These are phyloP conservation scores for Monopis laevigella DNA, from an alignment of 2,888 invertebrate genomes.

Conservation along the genomic window DNA sequence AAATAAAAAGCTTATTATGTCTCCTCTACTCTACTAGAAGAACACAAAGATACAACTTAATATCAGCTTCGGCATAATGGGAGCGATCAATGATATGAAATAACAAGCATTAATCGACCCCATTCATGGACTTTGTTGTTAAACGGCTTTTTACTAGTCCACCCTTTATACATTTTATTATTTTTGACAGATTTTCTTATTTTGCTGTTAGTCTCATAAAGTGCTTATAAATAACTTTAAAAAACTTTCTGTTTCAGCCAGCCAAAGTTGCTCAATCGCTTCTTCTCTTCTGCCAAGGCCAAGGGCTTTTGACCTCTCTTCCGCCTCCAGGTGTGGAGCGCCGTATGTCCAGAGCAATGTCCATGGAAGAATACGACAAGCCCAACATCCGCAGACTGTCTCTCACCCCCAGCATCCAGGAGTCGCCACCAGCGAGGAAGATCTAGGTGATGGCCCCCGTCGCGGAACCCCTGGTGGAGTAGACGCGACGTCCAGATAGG, in stretches of 20 bases:
- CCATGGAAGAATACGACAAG: conserved; percentile 85
- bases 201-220: no score
- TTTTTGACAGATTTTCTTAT: no score
- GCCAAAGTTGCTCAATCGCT: conserved; percentile 87
- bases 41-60: no score
- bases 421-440: conserved; percentile 45
- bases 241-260: conserved; percentile 67
- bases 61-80: no score
- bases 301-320: conserved; percentile 83
- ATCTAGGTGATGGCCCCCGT: conserved; percentile 29
- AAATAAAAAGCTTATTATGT: no score
- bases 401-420: conserved; percentile 56
- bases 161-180: no score
- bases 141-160: no score
- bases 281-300: conserved; percentile 88
- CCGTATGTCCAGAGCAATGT: conserved; percentile 74
- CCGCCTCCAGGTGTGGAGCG: conserved; percentile 84
- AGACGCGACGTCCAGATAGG: conserved; percentile 19
- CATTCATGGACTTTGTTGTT: no score
- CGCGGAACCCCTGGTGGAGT: conserved; percentile 30
- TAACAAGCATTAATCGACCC: no score
- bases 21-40: no score
- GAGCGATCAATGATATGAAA: no score
- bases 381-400: conserved; percentile 81
- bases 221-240: no score